phyloP scores from a whole-genome alignment of 2,888 invertebrate species.

The Phymatocera aterrima region DNA sequence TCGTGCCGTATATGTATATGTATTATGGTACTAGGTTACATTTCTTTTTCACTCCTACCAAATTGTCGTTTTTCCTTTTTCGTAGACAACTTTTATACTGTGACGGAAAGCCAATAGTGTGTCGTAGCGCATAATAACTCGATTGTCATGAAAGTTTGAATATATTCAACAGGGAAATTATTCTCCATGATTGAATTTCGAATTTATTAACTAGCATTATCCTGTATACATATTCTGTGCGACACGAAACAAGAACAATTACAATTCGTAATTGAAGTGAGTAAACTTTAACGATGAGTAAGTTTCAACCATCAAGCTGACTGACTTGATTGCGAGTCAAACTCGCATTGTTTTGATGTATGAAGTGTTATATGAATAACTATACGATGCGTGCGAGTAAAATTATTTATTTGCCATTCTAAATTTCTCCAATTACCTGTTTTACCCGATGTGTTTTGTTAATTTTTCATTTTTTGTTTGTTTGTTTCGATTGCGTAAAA shows the following conservation, averaged over 20 bases:
- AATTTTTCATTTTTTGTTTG: not conserved
- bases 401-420: conserved; percentile 18
- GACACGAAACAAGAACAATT: not conserved
- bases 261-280: conserved; percentile 3
- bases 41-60: not conserved
- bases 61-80: too few relatives aligned
- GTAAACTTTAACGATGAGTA: conserved; percentile 15
- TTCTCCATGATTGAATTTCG: not conserved
- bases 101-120: too few relatives aligned
- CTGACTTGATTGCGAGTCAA: conserved; percentile 22
- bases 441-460: not conserved
- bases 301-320: conserved; percentile 3
- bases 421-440: conserved; percentile 8
- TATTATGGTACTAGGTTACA: not conserved
- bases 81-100: too few relatives aligned
- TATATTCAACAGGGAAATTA: not conserved
- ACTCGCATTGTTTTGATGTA: not conserved
- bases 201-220: conserved; percentile 13
- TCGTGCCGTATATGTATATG: not conserved
- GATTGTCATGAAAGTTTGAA: too few relatives aligned
- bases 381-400: not conserved
- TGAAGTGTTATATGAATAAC: too few relatives aligned
- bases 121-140: too few relatives aligned
- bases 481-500: not conserved
- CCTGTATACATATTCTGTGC: not conserved